Evolutionary conservation across 2,797 vertebrate genomes (phyloP).

Genomic region (Betta splendens): DNA sequence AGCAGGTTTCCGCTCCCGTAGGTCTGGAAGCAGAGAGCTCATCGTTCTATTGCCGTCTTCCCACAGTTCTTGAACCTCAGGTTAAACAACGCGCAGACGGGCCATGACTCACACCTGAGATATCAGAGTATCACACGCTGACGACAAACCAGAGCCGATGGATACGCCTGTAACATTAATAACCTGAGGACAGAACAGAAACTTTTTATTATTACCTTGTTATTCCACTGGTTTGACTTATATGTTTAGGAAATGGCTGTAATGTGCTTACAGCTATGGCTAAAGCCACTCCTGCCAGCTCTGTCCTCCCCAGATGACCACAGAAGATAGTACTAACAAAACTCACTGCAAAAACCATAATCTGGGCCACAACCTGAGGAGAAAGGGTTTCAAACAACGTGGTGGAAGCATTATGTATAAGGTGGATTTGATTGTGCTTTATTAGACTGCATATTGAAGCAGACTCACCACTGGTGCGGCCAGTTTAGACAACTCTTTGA

Average conservation of each 20-base stretch:
- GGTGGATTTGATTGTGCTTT: too few relatives aligned
- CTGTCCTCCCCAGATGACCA: conserved; percentile 85
- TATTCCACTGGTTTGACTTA: neutral
- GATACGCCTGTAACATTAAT: conserved; percentile 88
- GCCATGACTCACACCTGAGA: conserved; percentile 73
- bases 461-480: conserved; percentile 75
- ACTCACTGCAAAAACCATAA: conserved; percentile 79
- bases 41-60: neutral
- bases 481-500: conserved; percentile 54
- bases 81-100: neutral
- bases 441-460: too few relatives aligned
- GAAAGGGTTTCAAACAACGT: too few relatives aligned
- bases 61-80: neutral
- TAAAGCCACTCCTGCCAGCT: conserved; percentile 85
- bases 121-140: conserved; percentile 86
- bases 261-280: conserved; percentile 81
- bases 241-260: conserved; percentile 11
- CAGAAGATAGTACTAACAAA: conserved; percentile 89
- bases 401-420: too few relatives aligned
- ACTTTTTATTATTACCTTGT: neutral
- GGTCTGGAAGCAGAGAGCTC: conserved; percentile 69
- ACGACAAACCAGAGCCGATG: conserved; percentile 84
- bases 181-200: conserved; percentile 73
- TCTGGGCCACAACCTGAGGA: conserved; percentile 81
- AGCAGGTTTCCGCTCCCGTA: conserved; percentile 85